Evolutionary conservation across 2,888 invertebrate species (phyloP), one percentile per base, ranked within the genome.

Genomic region (Podotricha telesiphe): DNA sequence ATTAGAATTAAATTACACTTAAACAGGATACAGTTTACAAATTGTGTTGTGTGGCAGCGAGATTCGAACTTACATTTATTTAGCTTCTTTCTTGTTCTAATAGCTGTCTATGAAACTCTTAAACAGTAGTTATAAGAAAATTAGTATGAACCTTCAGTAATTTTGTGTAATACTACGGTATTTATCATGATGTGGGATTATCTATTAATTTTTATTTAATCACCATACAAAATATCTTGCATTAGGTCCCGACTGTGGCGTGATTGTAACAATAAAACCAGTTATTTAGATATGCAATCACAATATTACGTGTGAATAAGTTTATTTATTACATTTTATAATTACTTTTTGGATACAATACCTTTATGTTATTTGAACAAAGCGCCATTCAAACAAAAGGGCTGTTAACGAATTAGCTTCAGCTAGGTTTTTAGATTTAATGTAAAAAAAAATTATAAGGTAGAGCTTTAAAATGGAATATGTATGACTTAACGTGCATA

Each of bases 241-340:
- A 28, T 59, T 11, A 45, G 45, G 28, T 28, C 28, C 45, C n/a
- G 42, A 45, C n/a, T 37, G 34, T 47, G 37, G 56, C 68, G 45
- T 56, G 65, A 50, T 63, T 55, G 59, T 40, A 63, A 66, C 63
- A 68, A 71, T 65, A 68, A 71, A 65, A 28, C 56, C 51, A 20
- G 56, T 59, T 65, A 69, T 65, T 63, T 65, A 71, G 71, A 69
- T n/a, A n/a, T 71, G 56, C n/a, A 45, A 71, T 69, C 71, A 42
- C 28, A 51, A 47, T 64, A 66, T 69, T 40, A 71, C 66, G 71
- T 71, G 68, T 58, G 66, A 71, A 71, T 64, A 67, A 55, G 55
- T 47, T 63, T 59, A 64, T 71, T 71, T 71, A 68, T 68, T 28
- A 42, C 53, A 47, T 53, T 71, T 65, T 68, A 65, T 65, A 50